A percentile compares a stretch with the other conserved stretches of the same genome.
Evolutionary conservation across 2,113 vertebrate genomes (phyloP).

Genomic region (Parotia lawesii): DNA sequence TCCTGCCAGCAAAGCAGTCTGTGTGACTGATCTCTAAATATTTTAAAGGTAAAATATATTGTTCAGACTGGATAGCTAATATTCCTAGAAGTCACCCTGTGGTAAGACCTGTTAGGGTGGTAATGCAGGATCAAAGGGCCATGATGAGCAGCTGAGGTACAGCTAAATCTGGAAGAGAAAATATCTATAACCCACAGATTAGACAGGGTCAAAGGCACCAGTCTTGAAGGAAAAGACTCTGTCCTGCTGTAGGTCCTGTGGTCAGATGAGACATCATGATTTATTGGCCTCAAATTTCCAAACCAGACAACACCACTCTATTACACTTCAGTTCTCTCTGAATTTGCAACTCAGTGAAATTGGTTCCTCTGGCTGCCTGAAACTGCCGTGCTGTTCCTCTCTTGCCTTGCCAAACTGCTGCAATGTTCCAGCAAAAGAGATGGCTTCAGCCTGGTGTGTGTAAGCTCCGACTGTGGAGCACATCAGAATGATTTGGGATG

Average conservation of each 20-base stretch:
- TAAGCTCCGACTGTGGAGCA: background rate
- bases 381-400: background rate
- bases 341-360: background rate
- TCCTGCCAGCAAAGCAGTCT: background rate
- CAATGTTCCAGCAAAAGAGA: background rate
- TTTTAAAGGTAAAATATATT: background rate
- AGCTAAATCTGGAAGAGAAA: background rate
- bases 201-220: background rate
- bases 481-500: background rate
- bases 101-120: background rate
- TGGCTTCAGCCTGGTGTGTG: background rate
- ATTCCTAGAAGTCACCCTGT: background rate
- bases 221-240: background rate
- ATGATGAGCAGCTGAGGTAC: background rate
- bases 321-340: background rate
- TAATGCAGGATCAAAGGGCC: background rate
- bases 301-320: background rate
- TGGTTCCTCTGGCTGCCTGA: background rate
- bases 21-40: background rate
- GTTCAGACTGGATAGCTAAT: background rate
- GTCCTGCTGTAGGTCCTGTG: background rate
- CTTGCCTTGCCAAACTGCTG: background rate
- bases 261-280: background rate
- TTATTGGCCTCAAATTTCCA: background rate
- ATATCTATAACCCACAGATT: background rate